Percentiles rank a stretch among this genome's conserved stretches.
Conservation (phyloP, 2,113 vertebrate species). For the Spizaetus ornatus region DNA sequence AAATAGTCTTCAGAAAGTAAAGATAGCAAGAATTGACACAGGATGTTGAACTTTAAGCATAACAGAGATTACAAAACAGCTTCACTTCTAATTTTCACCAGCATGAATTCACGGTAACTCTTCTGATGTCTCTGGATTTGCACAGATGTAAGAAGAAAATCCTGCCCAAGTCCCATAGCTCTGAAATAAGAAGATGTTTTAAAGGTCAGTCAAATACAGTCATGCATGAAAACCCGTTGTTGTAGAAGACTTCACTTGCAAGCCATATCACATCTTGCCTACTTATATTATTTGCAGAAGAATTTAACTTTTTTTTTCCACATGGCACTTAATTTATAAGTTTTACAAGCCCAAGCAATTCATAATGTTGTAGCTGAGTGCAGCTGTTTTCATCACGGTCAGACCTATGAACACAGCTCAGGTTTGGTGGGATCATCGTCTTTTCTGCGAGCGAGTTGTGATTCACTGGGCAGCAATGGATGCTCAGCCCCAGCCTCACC, state of each 20-base stretch:
- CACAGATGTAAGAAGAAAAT: background rate
- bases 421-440: background rate
- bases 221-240: background rate
- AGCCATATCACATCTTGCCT: background rate
- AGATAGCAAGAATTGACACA: background rate
- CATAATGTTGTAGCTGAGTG: background rate
- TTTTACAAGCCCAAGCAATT: background rate
- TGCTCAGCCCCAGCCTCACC: background rate
- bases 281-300: background rate
- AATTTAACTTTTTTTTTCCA: background rate
- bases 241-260: background rate
- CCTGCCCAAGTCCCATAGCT: background rate
- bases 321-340: background rate
- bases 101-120: background rate
- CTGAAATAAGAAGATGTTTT: background rate
- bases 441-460: background rate
- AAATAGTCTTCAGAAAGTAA: background rate
- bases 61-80: background rate
- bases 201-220: background rate
- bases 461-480: background rate
- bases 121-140: background rate
- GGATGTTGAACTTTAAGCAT: background rate
- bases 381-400: background rate
- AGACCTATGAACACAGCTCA: background rate
- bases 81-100: background rate